phyloP scores from a whole-genome alignment of 1,140 invertebrate genomes.

The Hyphantria cunea region DNA sequence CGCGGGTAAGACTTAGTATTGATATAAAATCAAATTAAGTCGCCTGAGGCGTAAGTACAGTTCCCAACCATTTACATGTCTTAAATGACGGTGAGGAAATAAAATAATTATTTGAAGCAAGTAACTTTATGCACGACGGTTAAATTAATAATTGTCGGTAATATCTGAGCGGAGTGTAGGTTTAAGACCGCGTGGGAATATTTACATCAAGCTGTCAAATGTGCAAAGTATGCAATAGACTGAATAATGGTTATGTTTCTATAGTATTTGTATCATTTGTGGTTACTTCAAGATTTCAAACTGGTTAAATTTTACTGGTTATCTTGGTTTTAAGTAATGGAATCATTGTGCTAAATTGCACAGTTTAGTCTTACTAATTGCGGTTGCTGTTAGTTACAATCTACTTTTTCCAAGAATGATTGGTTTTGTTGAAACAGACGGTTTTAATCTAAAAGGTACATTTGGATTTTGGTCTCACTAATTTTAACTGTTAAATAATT shows the following conservation, averaged over 20 bases:
- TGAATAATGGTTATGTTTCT: neutral
- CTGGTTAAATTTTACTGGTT: neutral
- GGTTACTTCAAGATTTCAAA: neutral
- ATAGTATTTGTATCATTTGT: neutral
- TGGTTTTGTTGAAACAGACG: too few relatives aligned
- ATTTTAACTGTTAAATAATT: too few relatives aligned
- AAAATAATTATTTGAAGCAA: slow-evolving; percentile 16
- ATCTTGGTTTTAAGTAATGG: neutral
- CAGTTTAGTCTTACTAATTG: too few relatives aligned
- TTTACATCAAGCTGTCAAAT: slow-evolving; percentile 11
- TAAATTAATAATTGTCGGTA: slow-evolving; percentile 24
- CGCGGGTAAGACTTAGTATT: neutral
- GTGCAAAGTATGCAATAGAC: slow-evolving; percentile 8
- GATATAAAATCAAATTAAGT: neutral
- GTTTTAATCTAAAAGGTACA: too few relatives aligned
- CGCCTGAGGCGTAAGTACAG: neutral
- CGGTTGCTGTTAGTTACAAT: too few relatives aligned
- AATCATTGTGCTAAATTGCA: too few relatives aligned
- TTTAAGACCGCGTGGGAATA: slow-evolving; percentile 18
- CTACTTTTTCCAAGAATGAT: too few relatives aligned
- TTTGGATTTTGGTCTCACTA: too few relatives aligned
- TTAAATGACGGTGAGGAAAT: slow-evolving; percentile 6
- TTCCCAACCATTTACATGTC: neutral
- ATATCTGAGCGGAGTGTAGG: slow-evolving; percentile 17
- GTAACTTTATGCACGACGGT: slow-evolving; percentile 6